Evolutionary conservation across 2,797 vertebrate species (phyloP), one percentile per base, ranked within the genome.

Genomic region (Potorous gilbertii): DNA sequence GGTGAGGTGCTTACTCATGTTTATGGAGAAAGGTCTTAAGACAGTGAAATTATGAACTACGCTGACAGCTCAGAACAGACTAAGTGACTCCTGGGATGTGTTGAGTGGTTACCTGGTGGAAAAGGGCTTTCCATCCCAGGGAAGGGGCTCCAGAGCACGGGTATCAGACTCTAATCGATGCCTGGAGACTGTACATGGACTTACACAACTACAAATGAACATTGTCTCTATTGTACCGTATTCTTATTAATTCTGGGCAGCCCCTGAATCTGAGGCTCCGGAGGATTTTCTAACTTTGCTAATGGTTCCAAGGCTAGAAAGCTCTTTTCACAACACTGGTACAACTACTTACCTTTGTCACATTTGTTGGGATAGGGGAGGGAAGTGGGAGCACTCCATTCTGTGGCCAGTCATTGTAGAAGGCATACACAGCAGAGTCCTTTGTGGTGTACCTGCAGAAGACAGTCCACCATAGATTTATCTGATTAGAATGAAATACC

Each of bases 401-500:
- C 46, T 1, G 93, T 81, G 99, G 99, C 98, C 98, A 99, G 40
- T 93, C 31, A 52, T 99, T 98, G 90, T 99, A 98, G 97, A 99
- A 99, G 87, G 99, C 99, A 87, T 99, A 99, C 52, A 99, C 99
- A 13, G 66, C 55, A 0, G 94, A n/a, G 31, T 95, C 98, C 98
- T 99, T 99, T 56, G 98, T 98, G 16, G 99, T 99, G 98, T 99
- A 99, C 99, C 99, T 99, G 92, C 2, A 94, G 54, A 55, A 92
- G 55, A 96, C 34, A 92, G 89, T 0, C 74, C 74, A 87, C 5
- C 34, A 74, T 5, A 74, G 34, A 21, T 5, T 66, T 66, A 74
- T 74, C 34, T 14, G n/a, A 16, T 34, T 4, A 4, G 34, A 40
- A 40, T 21, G 16, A 40, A 74, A 46, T 21, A 46, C 46, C 18